Evolutionary conservation across 2,888 invertebrate genomes (phyloP).

Genomic region (Lasioglossum vierecki): DNA sequence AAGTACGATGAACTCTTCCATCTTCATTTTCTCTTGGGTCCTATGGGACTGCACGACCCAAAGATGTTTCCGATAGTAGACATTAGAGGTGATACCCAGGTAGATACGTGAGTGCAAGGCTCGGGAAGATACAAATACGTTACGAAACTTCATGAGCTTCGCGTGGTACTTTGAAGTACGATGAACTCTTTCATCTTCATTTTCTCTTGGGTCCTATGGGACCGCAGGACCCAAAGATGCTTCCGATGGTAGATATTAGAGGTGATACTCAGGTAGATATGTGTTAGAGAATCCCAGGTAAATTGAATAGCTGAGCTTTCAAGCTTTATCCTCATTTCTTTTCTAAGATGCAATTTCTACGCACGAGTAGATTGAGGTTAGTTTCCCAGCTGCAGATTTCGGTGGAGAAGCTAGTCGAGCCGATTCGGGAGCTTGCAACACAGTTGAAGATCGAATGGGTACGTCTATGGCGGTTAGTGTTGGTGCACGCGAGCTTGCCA

Average conservation of each 20-base stretch:
- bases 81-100: too few relatives aligned
- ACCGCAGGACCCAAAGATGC: too few relatives aligned
- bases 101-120: too few relatives aligned
- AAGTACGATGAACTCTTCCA: neutral
- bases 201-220: neutral
- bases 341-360: neutral
- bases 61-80: too few relatives aligned
- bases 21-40: neutral
- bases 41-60: neutral
- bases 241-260: too few relatives aligned
- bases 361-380: neutral
- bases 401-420: neutral
- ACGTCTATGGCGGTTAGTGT: neutral
- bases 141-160: neutral
- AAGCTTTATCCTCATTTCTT: too few relatives aligned
- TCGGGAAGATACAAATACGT: neutral
- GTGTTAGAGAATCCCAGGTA: too few relatives aligned
- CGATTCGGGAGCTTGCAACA: neutral
- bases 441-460: too few relatives aligned
- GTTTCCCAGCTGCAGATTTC: neutral
- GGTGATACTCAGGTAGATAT: too few relatives aligned
- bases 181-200: neutral
- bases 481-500: conserved; percentile 13
- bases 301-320: too few relatives aligned
- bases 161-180: neutral